phyloP scores from a whole-genome alignment of 2,888 invertebrate genomes.

The Camptogramma bilineatum region DNA sequence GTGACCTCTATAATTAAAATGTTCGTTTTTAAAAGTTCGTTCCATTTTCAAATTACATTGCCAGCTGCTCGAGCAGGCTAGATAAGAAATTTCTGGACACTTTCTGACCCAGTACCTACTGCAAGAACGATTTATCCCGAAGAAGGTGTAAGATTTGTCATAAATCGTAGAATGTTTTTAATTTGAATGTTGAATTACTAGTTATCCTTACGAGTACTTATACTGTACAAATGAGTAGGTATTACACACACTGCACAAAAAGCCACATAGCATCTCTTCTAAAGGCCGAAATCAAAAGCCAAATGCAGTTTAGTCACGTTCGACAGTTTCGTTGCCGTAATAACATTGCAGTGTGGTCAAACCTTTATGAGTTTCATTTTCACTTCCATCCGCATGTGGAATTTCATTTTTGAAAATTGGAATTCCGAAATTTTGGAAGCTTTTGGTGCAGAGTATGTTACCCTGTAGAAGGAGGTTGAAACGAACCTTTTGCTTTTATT shows the following conservation, averaged over 20 bases:
- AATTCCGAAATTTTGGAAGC: conserved; percentile 2
- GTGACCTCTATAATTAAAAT: too few relatives aligned
- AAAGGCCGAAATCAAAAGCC: conserved; percentile 15
- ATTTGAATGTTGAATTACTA: too few relatives aligned
- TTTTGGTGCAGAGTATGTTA: not conserved
- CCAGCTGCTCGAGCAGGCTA: too few relatives aligned
- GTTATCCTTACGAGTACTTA: not conserved
- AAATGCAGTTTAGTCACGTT: conserved; percentile 37
- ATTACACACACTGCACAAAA: not conserved
- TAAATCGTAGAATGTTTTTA: too few relatives aligned
- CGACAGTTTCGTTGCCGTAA: conserved; percentile 19
- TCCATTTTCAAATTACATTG: too few relatives aligned
- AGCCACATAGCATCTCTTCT: not conserved
- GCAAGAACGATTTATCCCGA: too few relatives aligned
- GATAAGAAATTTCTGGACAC: too few relatives aligned
- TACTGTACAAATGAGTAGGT: not conserved
- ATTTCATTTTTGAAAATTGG: conserved; percentile 14
- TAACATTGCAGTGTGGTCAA: conserved; percentile 31
- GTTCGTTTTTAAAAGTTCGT: too few relatives aligned
- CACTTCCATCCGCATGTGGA: conserved; percentile 17
- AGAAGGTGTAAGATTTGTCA: too few relatives aligned
- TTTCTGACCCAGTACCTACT: too few relatives aligned
- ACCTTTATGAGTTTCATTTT: conserved; percentile 30
- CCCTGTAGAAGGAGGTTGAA: not conserved
- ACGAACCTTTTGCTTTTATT: not conserved